Conservation (phyloP, 23 tunicate species). For the Corella eumyota region DNA sequence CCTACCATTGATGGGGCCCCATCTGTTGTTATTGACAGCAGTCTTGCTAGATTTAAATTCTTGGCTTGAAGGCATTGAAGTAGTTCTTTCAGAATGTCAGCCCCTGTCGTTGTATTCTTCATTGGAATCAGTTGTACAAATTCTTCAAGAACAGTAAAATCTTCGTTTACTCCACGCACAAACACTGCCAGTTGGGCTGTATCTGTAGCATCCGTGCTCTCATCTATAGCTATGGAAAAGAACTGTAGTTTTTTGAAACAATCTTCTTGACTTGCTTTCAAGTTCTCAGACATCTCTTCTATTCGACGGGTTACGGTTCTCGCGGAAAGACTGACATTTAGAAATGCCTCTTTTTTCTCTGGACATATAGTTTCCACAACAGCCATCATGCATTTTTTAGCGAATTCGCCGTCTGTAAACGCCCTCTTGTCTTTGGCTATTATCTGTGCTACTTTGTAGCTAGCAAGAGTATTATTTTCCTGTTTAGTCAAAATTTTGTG, state of each 20-base stretch:
- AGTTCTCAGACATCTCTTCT: conserved; percentile 58
- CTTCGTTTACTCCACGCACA: conserved; percentile 12
- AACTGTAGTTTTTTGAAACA: conserved; percentile 33
- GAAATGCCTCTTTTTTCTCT: conserved; percentile 44
- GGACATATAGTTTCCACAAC: conserved; percentile 53
- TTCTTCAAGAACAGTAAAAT: conserved; percentile 20
- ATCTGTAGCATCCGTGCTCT: conserved; percentile 22
- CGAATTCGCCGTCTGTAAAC: conserved; percentile 62
- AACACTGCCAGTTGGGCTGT: conserved; percentile 29
- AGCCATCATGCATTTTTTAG: conserved; percentile 57
- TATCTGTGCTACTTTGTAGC: conserved; percentile 53
- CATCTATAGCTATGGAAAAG: conserved; percentile 21
- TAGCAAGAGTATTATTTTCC: conserved; percentile 52
- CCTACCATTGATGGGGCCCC: conserved; percentile 48
- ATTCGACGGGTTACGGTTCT: conserved; percentile 74
- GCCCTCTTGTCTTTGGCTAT: conserved; percentile 57
- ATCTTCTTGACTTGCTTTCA: conserved; percentile 46
- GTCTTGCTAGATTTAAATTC: conserved; percentile 15
- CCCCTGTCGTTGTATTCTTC: conserved; percentile 52
- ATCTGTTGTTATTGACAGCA: conserved; percentile 26
- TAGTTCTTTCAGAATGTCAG: conserved; percentile 29
- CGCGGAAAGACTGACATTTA: conserved; percentile 55
- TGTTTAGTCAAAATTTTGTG: conserved; percentile 27
- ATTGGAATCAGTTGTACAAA: conserved; percentile 27
- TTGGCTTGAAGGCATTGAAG: conserved; percentile 7